These are phyloP conservation scores for Tolmerus cingulatus DNA, from an alignment of 2,888 invertebrate species.

Conservation along the genomic window DNA sequence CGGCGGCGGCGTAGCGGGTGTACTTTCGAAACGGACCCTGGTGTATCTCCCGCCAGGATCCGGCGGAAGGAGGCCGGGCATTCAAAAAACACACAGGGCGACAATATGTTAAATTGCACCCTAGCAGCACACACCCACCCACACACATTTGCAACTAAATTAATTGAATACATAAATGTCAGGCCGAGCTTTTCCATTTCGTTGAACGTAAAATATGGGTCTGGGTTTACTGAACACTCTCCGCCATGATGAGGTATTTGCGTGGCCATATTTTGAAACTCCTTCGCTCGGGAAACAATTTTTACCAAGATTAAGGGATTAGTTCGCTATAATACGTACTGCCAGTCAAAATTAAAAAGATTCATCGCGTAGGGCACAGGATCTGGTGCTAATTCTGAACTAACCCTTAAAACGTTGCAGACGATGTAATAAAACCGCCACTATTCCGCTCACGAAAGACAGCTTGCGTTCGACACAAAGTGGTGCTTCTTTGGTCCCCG, in stretches of 20 bases:
- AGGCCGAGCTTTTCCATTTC: conserved; percentile 52
- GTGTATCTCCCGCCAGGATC: background rate
- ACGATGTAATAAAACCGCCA: background rate
- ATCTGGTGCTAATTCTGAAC: background rate
- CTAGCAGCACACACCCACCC: background rate
- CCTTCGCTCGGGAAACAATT: background rate
- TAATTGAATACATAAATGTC: conserved; percentile 54
- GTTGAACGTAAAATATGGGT: conserved; percentile 52
- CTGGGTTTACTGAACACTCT: conserved; percentile 40
- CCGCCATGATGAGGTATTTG: conserved; percentile 21
- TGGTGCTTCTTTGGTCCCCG: conserved; percentile 19
- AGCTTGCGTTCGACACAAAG: background rate
- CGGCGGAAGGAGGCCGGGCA: background rate
- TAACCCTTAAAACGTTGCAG: background rate
- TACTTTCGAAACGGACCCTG: background rate
- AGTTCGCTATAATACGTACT: background rate
- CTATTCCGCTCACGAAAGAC: conserved; percentile 26
- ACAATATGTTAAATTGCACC: conserved; percentile 37
- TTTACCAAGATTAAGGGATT: background rate
- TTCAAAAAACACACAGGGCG: conserved; percentile 13
- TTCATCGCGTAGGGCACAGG: background rate
- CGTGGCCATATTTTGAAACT: background rate
- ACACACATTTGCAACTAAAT: conserved; percentile 51
- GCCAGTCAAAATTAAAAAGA: conserved; percentile 12
- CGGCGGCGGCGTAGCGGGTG: background rate